Percentiles rank a stretch among this genome's conserved stretches.
phyloP scores from a whole-genome alignment of 2,888 invertebrate species.

The Mylabris sibirica region DNA sequence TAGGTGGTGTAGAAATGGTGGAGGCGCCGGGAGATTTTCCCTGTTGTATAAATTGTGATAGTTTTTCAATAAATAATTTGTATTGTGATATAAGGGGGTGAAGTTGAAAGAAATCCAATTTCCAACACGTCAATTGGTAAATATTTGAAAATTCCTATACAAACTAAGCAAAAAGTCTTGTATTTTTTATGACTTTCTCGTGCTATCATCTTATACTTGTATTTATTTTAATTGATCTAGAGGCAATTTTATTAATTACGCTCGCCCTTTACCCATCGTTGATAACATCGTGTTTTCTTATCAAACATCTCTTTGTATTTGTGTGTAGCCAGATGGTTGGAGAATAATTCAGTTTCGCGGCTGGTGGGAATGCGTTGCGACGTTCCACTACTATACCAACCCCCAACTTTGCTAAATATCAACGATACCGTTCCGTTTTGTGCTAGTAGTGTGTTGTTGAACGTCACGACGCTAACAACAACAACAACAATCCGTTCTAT shows the following conservation, averaged over 20 bases:
- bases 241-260: background rate
- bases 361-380: conserved; percentile 11
- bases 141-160: background rate
- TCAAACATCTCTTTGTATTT: background rate
- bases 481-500: background rate
- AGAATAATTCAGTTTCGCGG: conserved; percentile 1
- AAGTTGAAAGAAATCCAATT: background rate
- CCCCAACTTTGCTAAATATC: too few species aligned
- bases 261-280: too few species aligned
- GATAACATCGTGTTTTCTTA: background rate
- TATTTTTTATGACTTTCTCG: background rate
- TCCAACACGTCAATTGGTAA: background rate
- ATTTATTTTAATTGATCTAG: background rate
- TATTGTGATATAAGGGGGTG: background rate
- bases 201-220: background rate
- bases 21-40: background rate
- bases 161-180: background rate
- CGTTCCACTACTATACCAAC: background rate
- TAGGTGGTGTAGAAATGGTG: background rate
- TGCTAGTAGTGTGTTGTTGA: conserved; percentile 7
- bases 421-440: too few species aligned
- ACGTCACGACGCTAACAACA: conserved; percentile 3
- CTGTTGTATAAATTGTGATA: background rate
- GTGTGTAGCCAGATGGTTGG: background rate
- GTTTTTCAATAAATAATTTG: background rate